A percentile compares a stretch with the other conserved stretches of the same genome.
These are phyloP conservation scores for Thalassarche chlororhynchos DNA, from an alignment of 2,113 vertebrate species.

Conservation along the genomic window DNA sequence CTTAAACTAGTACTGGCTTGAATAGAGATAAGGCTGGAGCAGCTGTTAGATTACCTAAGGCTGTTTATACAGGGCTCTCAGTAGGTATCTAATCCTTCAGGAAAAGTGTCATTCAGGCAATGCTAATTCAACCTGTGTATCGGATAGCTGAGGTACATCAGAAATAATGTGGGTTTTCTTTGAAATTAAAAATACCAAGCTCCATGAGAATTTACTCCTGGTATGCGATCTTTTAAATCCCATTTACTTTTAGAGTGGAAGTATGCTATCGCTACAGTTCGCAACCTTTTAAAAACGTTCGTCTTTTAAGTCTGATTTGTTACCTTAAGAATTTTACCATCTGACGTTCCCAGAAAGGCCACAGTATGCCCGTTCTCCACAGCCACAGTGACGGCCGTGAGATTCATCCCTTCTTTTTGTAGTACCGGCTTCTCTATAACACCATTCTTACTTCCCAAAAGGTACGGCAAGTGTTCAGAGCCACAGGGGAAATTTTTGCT, in stretches of 20 bases:
- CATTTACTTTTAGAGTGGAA: background rate
- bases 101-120: background rate
- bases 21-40: background rate
- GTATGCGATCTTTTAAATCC: background rate
- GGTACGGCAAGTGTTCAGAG: slow-evolving; percentile 91
- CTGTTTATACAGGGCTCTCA: background rate
- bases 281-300: background rate
- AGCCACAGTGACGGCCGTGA: slow-evolving; percentile 86
- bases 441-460: slow-evolving; percentile 84
- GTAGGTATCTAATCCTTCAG: background rate
- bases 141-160: background rate
- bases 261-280: background rate
- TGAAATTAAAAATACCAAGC: slow-evolving; percentile 12
- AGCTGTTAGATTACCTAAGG: slow-evolving; percentile 1
- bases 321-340: slow-evolving; percentile 86
- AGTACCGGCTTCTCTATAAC: slow-evolving; percentile 49
- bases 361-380: slow-evolving; percentile 84
- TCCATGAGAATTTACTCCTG: background rate
- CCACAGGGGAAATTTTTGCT: slow-evolving; percentile 81
- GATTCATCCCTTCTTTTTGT: slow-evolving; percentile 73
- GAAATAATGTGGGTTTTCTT: background rate
- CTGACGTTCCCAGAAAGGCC: slow-evolving; percentile 87
- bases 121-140: slow-evolving; percentile 1
- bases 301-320: background rate
- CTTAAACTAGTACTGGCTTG: background rate